phyloP scores from a whole-genome alignment of 2,797 vertebrate genomes.

The Apodemus agrarius region DNA sequence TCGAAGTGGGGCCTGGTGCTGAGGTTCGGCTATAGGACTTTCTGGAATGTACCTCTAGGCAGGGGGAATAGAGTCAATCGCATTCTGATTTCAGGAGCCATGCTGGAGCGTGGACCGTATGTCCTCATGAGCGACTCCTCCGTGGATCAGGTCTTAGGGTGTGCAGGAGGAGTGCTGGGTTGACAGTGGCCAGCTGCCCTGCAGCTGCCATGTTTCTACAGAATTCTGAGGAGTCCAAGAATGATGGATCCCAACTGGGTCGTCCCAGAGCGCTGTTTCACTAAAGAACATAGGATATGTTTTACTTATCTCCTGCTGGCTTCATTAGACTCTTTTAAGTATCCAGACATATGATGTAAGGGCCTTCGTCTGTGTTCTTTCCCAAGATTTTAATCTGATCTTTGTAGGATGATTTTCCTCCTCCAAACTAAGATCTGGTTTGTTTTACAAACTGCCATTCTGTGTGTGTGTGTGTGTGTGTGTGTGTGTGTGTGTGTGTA shows the following conservation, averaged over 20 bases:
- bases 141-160: not conserved
- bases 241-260: not conserved
- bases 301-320: not conserved
- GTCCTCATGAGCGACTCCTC: not conserved
- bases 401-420: not conserved
- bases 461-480: not conserved
- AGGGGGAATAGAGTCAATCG: not conserved
- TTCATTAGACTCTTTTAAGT: constrained; percentile 2
- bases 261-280: not conserved
- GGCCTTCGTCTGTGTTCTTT: not conserved
- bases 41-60: not conserved
- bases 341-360: not conserved
- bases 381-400: not conserved
- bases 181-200: not conserved
- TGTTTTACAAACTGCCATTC: not conserved
- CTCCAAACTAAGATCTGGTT: not conserved
- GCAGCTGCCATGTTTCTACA: not conserved
- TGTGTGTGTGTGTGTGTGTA: not conserved
- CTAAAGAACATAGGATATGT: not conserved
- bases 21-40: too few relatives aligned
- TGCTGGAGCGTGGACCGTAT: not conserved
- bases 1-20: not conserved
- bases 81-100: not conserved
- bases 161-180: not conserved
- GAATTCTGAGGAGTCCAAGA: constrained; percentile 24